phyloP scores from a whole-genome alignment of 2,888 invertebrate species.

The Lasioglossum vierecki region DNA sequence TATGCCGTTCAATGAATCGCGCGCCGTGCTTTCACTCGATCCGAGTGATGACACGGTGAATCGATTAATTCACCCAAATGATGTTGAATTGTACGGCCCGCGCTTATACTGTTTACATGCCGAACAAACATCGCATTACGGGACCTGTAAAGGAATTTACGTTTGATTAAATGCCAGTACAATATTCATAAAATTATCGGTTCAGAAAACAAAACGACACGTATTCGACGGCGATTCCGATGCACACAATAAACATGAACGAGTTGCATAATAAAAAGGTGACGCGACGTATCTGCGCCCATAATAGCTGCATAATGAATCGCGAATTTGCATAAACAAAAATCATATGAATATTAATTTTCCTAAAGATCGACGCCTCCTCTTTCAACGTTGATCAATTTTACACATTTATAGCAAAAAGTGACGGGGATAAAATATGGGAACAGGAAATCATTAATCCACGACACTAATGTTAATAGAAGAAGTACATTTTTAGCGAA shows the following conservation, averaged over 20 bases:
- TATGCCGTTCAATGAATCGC: neutral
- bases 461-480: neutral
- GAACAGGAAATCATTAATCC: neutral
- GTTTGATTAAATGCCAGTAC: neutral
- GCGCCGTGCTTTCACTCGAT: neutral
- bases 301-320: neutral
- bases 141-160: neutral
- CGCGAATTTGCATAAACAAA: neutral
- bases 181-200: conserved; percentile 11
- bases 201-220: neutral
- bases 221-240: neutral
- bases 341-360: neutral
- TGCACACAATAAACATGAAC: neutral
- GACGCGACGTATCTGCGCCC: neutral
- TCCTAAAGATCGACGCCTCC: neutral
- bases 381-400: neutral
- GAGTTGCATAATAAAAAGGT: conserved; percentile 6
- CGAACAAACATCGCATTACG: neutral
- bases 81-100: neutral
- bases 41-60: neutral
- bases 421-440: neutral
- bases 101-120: neutral
- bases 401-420: neutral
- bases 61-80: conserved; percentile 4
- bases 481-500: neutral